Percentiles rank a stretch among this genome's conserved stretches.
phyloP scores from a whole-genome alignment of 2,113 vertebrate genomes.

The Nesoenas mayeri region DNA sequence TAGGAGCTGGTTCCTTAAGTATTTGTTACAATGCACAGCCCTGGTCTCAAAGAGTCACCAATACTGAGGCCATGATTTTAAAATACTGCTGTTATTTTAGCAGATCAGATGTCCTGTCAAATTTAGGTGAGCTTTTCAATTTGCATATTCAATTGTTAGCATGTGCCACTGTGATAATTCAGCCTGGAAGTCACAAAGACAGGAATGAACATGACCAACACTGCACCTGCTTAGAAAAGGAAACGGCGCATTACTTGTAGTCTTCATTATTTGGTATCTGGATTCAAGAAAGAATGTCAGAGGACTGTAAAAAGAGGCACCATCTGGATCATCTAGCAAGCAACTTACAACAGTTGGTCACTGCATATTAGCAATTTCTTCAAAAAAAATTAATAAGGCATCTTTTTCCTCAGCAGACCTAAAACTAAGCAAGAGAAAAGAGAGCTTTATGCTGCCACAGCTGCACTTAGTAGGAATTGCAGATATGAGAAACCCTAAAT shows the following conservation, averaged over 20 bases:
- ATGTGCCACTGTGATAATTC: not conserved
- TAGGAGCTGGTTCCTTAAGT: not conserved
- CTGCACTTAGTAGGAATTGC: not conserved
- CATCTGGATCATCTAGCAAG: not conserved
- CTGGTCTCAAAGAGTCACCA: not conserved
- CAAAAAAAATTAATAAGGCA: rapidly evolving
- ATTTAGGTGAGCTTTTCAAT: not conserved
- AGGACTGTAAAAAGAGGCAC: not conserved
- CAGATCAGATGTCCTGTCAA: not conserved
- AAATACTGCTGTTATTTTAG: not conserved
- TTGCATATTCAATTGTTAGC: not conserved
- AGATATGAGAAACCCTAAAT: not conserved
- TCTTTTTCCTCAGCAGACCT: not conserved
- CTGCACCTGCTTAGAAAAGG: not conserved
- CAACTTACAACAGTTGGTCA: not conserved
- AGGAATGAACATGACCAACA: not conserved
- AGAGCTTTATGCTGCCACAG: not conserved
- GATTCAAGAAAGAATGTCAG: not conserved
- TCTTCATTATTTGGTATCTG: not conserved
- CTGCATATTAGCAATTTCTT: not conserved
- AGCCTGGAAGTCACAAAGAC: not conserved
- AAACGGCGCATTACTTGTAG: not conserved
- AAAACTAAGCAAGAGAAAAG: not conserved
- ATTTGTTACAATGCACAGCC: not conserved
- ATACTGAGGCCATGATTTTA: not conserved